Evolutionary conservation across 2,797 vertebrate genomes (phyloP).

Genomic region (Lindbergichthys nudifrons): DNA sequence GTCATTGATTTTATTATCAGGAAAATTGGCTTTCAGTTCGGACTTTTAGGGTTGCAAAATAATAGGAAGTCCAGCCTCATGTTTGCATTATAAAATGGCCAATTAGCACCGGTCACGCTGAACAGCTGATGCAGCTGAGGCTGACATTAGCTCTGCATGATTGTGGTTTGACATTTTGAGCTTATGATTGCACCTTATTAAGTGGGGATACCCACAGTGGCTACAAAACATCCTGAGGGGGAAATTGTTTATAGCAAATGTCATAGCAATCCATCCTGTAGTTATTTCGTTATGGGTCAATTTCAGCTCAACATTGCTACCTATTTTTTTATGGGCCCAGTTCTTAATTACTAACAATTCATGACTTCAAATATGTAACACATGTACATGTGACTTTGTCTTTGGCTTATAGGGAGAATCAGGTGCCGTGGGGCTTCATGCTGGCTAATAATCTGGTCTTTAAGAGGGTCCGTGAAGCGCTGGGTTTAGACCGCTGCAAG

Average conservation of each 20-base stretch:
- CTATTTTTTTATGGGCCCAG: background rate
- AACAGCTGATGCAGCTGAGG: background rate
- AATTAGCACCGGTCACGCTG: background rate
- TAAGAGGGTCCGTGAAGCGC: slow-evolving; percentile 76
- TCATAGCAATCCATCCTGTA: background rate
- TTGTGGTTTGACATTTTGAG: background rate
- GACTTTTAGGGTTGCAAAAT: too few species aligned
- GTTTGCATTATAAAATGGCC: background rate
- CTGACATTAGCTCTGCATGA: background rate
- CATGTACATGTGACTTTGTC: background rate
- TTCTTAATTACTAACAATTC: background rate
- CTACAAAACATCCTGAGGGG: too few species aligned
- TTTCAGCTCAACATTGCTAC: background rate
- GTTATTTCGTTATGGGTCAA: background rate
- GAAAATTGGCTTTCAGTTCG: too few species aligned
- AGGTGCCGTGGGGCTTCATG: slow-evolving; percentile 85
- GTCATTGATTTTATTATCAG: too few species aligned
- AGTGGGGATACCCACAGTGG: too few species aligned
- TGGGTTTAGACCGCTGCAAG: slow-evolving; percentile 85
- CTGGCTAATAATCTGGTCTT: slow-evolving; percentile 85
- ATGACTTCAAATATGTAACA: background rate
- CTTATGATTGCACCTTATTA: too few species aligned
- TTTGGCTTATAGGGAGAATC: slow-evolving; percentile 71
- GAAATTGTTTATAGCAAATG: too few species aligned
- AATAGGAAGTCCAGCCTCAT: background rate